Conservation (phyloP, 92 coral and sea anemone genomes). For the Palythoa caribaeorum region DNA sequence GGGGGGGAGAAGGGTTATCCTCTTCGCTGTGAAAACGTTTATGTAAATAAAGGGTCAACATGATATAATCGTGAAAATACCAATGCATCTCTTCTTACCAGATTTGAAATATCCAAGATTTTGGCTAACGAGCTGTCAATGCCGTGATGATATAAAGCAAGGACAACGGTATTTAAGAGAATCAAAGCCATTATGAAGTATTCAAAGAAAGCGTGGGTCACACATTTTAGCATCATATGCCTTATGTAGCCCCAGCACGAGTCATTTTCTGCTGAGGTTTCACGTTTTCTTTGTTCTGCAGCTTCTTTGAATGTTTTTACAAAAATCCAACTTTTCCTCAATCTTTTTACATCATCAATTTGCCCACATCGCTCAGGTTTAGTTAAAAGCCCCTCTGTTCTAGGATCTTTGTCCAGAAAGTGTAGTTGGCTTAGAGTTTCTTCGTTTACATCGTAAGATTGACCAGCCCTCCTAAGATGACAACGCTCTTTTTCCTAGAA, state of each 20-base stretch:
- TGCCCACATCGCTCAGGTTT: neutral
- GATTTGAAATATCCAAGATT: conserved; percentile 47
- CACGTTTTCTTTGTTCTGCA: conserved; percentile 41
- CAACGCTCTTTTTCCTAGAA: conserved; percentile 24
- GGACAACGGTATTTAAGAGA: conserved; percentile 51
- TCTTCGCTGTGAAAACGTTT: no score
- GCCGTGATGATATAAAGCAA: conserved; percentile 52
- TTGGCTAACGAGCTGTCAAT: conserved; percentile 50
- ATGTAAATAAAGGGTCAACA: neutral
- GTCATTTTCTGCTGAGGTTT: neutral
- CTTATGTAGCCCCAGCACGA: conserved; percentile 43
- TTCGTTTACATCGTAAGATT: conserved; percentile 53
- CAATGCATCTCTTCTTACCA: conserved; percentile 23
- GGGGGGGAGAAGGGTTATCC: no score
- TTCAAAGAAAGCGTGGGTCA: conserved; percentile 40
- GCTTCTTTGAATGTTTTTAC: conserved; percentile 47
- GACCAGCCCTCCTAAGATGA: conserved; percentile 29
- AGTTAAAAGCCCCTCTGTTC: neutral
- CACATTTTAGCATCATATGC: neutral
- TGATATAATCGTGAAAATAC: neutral
- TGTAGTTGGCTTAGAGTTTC: conserved; percentile 43
- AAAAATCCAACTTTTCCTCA: neutral
- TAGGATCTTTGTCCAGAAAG: conserved; percentile 26
- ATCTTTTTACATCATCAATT: neutral
- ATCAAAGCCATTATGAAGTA: conserved; percentile 56